These are phyloP conservation scores for Pygoscelis antarcticus DNA, from an alignment of 2,113 vertebrate species.

Conservation along the genomic window DNA sequence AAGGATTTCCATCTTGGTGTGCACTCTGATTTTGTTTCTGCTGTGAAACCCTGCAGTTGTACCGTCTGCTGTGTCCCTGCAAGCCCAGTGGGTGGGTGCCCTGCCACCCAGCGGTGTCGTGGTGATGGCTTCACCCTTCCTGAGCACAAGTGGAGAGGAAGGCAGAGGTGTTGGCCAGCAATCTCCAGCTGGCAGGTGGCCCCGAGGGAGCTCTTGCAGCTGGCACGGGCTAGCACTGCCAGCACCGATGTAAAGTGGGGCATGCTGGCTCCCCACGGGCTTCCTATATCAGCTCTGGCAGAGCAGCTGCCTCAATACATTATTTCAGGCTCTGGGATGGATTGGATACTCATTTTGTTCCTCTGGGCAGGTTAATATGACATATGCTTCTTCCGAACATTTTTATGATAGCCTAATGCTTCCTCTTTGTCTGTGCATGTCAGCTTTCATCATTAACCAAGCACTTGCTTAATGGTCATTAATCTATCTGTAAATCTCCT, in stretches of 20 bases:
- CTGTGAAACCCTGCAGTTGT: background rate
- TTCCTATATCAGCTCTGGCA: background rate
- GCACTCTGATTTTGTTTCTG: background rate
- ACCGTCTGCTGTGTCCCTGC: background rate
- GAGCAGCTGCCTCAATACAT: background rate
- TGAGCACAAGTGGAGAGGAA: background rate
- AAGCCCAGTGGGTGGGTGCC: background rate
- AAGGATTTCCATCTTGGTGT: background rate
- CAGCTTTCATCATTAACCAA: background rate
- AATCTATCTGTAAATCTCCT: background rate
- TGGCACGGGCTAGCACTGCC: background rate
- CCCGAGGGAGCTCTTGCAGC: background rate
- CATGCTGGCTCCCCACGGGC: background rate
- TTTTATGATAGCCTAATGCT: background rate
- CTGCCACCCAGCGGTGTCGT: background rate
- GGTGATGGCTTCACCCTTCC: background rate
- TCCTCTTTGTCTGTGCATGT: background rate
- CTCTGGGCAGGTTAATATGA: background rate
- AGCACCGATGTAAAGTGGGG: background rate
- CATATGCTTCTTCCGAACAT: background rate
- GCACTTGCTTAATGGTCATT: background rate
- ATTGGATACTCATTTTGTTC: background rate
- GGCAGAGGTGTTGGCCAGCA: background rate
- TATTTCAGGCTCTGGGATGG: background rate
- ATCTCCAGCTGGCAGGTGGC: background rate